These are phyloP conservation scores for Epicauta chinensis DNA, from an alignment of 1,140 invertebrate species.

Conservation along the genomic window DNA sequence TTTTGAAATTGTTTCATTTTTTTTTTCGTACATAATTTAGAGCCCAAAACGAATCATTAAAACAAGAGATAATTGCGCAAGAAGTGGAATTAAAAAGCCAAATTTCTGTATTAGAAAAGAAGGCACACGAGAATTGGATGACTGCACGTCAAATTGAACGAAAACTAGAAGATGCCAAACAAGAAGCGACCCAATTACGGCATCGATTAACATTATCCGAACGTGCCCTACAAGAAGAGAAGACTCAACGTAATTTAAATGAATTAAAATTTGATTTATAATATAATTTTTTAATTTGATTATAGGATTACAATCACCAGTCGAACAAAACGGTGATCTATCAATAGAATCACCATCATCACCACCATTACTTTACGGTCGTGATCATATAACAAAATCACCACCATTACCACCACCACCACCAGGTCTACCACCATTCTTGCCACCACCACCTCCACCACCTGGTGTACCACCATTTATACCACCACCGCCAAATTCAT, in stretches of 20 bases:
- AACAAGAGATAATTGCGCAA: slow-evolving; percentile 72
- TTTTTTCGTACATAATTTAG: slow-evolving; percentile 36
- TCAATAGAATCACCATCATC: slow-evolving; percentile 44
- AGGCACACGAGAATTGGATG: slow-evolving; percentile 73
- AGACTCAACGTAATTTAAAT: slow-evolving; percentile 25
- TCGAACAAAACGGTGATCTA: slow-evolving; percentile 38
- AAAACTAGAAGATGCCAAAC: slow-evolving; percentile 66
- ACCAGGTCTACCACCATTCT: slow-evolving; percentile 43
- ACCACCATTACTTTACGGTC: slow-evolving; percentile 42
- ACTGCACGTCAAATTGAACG: slow-evolving; percentile 65
- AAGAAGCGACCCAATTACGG: slow-evolving; percentile 65
- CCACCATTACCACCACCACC: slow-evolving; percentile 45
- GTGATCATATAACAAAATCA: slow-evolving; percentile 45
- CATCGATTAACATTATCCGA: slow-evolving; percentile 60
- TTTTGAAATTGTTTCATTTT: slow-evolving; percentile 5
- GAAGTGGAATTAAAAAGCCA: slow-evolving; percentile 70
- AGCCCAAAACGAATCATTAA: slow-evolving; percentile 64
- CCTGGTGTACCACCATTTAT: slow-evolving; percentile 32
- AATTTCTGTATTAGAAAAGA: slow-evolving; percentile 65
- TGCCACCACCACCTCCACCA: slow-evolving; percentile 41
- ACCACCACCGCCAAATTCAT: slow-evolving; percentile 40
- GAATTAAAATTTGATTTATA: not conserved
- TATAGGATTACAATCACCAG: slow-evolving; percentile 31
- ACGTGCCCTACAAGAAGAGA: slow-evolving; percentile 45
- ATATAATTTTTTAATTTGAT: not conserved